Percentiles rank a stretch among this genome's conserved stretches.
Conservation (phyloP, 2,888 invertebrate genomes). For the Xestobium rufovillosum region DNA sequence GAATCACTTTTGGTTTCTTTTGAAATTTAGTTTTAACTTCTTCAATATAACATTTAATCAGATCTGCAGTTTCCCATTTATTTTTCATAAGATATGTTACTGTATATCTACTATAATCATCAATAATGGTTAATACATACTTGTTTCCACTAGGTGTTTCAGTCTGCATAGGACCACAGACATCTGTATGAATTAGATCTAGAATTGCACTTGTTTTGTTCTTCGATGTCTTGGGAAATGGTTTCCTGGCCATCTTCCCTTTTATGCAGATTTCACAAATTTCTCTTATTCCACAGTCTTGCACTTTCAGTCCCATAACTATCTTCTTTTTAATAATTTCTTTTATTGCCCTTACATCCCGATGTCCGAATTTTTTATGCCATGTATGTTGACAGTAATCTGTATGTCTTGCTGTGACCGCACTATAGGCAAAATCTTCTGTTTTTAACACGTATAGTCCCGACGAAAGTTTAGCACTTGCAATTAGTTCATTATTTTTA, state of each 20-base stretch:
- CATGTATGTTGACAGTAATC: conserved; percentile 20
- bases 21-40: conserved; percentile 16
- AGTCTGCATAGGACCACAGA: not conserved
- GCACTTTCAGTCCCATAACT: conserved; percentile 13
- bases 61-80: not conserved
- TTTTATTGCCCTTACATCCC: conserved; percentile 11
- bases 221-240: conserved; percentile 23
- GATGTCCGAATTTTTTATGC: conserved; percentile 22
- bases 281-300: conserved; percentile 14
- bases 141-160: not conserved
- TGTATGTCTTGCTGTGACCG: conserved; percentile 6
- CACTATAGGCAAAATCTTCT: not conserved
- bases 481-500: not conserved
- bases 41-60: not conserved
- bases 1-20: conserved; percentile 17
- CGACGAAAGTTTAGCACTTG: not conserved
- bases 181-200: too few species aligned
- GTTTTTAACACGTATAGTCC: not conserved
- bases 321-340: conserved; percentile 7
- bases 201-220: too few species aligned
- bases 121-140: conserved; percentile 27
- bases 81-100: not conserved
- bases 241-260: conserved; percentile 23
- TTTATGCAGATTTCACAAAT: conserved; percentile 21
- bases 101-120: conserved; percentile 25